Percentiles rank a stretch among this genome's conserved stretches.
These are phyloP conservation scores for Gambusia yucatana DNA, from an alignment of 2,797 vertebrate genomes.

Conservation along the genomic window DNA sequence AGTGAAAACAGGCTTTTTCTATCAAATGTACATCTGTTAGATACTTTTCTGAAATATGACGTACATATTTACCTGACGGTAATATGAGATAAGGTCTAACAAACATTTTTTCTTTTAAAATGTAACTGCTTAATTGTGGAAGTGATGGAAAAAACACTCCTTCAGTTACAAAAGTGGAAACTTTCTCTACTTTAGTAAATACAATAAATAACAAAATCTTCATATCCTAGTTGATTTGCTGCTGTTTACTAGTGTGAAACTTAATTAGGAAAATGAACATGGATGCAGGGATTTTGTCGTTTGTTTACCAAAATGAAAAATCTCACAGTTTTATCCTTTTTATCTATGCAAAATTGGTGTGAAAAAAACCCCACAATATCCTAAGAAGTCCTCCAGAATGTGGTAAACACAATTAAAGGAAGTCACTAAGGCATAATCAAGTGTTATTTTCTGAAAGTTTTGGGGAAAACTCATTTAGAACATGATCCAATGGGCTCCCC, in stretches of 20 bases:
- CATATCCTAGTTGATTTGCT: constrained; percentile 20
- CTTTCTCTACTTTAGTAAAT: background rate
- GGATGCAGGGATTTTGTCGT: constrained; percentile 30
- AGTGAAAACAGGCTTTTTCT: constrained; percentile 34
- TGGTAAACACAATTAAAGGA: constrained; percentile 51
- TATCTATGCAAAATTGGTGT: constrained; percentile 37
- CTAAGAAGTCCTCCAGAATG: constrained; percentile 12
- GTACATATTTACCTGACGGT: background rate
- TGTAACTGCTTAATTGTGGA: background rate
- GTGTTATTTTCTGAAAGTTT: constrained; percentile 22
- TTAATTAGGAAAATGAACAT: constrained; percentile 36
- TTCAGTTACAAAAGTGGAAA: constrained; percentile 7
- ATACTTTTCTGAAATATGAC: constrained; percentile 12
- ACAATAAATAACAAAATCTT: constrained; percentile 19
- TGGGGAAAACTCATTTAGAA: constrained; percentile 3
- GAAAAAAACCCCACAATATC: background rate
- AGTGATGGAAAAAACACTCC: background rate
- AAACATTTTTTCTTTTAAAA: background rate
- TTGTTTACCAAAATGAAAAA: constrained; percentile 42
- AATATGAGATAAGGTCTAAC: background rate
- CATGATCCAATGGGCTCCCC: constrained; percentile 10
- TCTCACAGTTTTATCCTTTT: constrained; percentile 39
- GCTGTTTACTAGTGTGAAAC: constrained; percentile 21
- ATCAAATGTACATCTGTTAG: background rate
- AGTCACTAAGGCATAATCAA: constrained; percentile 33